phyloP scores from a whole-genome alignment of 2,888 invertebrate species.

The Sialis lutaria region DNA sequence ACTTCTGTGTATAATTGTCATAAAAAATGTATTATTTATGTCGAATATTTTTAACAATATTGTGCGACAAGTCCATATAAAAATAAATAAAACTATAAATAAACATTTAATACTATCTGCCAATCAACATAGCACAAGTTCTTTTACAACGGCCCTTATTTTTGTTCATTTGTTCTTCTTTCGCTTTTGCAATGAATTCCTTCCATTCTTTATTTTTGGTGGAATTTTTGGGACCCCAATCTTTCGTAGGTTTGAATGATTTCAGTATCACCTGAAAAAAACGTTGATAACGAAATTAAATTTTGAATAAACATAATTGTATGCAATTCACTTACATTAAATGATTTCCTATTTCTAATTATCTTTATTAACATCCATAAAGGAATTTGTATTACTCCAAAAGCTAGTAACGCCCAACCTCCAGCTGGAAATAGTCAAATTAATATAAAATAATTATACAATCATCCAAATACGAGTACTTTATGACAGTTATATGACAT shows the following conservation, averaged over 20 bases:
- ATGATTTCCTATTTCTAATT: slow-evolving; percentile 14
- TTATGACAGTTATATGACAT: no score
- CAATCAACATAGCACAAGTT: no score
- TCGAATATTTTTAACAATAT: no score
- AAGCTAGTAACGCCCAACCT: slow-evolving; percentile 31
- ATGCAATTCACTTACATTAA: not conserved
- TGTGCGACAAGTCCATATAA: no score
- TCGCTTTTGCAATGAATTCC: slow-evolving; percentile 32
- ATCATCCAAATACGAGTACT: no score
- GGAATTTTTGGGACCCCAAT: slow-evolving; percentile 46
- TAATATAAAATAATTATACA: not conserved
- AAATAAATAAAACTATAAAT: no score
- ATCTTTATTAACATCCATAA: slow-evolving; percentile 27
- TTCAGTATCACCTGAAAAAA: slow-evolving; percentile 26
- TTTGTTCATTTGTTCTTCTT: slow-evolving; percentile 15
- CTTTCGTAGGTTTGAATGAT: slow-evolving; percentile 28
- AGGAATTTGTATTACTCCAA: slow-evolving; percentile 32
- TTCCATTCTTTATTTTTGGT: slow-evolving; percentile 36
- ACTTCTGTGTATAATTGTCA: no score
- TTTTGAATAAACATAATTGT: no score
- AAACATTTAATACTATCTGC: no score
- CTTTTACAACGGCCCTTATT: no score
- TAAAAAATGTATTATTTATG: no score
- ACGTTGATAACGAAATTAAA: slow-evolving; percentile 1
- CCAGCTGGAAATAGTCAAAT: slow-evolving; percentile 20